Evolutionary conservation across 2,113 vertebrate genomes (phyloP), one percentile per base, ranked within the genome.

Genomic region (Kryptolebias marmoratus): DNA sequence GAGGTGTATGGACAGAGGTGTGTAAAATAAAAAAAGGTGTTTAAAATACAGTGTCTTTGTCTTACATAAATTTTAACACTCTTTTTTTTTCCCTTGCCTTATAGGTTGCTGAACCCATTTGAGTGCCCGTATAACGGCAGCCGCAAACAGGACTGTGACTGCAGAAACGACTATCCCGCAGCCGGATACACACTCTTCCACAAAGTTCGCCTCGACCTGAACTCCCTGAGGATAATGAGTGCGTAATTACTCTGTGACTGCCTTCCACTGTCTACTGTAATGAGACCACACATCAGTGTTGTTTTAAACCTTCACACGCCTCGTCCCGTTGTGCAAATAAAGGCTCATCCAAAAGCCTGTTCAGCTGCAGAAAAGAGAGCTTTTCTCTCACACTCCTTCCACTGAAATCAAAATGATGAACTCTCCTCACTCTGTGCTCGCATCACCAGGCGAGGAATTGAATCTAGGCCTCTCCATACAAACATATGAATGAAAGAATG

Each of bases 61-160:
- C 9, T 14, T 10, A 1, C 62, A 55, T 31, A 4, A 11, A 48
- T n/a, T 11, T 1, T 27, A 14, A 68, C 11, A 27, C 36, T 48
- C 14, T 0, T 59, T 69, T 8, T 12, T 0, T 59, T 69, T 8
- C 68, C 5, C 15, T 62, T 42, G 11, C 60, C 4, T 2, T 44
- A 16, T 75, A 99, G 97, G 84, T 63, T 99, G 63, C 93, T 94
- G 85, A 98, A 98, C 88, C 97, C 96, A 0, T 97, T 97, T 31
- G 95, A 98, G 53, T 99, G 97, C 62, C 97, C 97, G 42, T 96
- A 95, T 68, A 98, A 99, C 52, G 96, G 96, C 91, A 98, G 94
- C 81, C 94, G 96, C 64, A 94, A 91, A 68, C 94, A 94, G 83
- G 95, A 98, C 81, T 98, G 97, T 58, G 84, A 83, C 8, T 98